phyloP scores from a whole-genome alignment of 1,140 invertebrate genomes.

The Phthorimaea operculella region DNA sequence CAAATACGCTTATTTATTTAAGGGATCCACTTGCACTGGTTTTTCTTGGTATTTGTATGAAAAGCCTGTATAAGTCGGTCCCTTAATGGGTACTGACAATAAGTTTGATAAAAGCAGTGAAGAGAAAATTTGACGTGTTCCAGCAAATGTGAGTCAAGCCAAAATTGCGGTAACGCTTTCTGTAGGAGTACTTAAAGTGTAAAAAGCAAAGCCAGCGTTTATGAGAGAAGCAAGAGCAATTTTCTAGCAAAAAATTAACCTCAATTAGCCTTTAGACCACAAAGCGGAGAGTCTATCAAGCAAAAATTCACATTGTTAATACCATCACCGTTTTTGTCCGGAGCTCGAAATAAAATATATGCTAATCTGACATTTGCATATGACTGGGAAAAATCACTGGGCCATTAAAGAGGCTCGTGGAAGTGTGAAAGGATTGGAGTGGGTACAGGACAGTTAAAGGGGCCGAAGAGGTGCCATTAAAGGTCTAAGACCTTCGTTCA shows the following conservation, averaged over 20 bases:
- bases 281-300: constrained; percentile 6
- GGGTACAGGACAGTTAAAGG: constrained; percentile 37
- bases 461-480: constrained; percentile 44
- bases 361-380: constrained; percentile 53
- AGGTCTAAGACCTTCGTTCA: constrained; percentile 45
- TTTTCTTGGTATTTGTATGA: too few species aligned
- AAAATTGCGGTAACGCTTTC: too few species aligned
- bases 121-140: too few species aligned
- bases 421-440: constrained; percentile 36
- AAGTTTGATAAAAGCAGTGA: too few species aligned
- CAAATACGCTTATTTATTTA: too few species aligned
- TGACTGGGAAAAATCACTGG: constrained; percentile 52
- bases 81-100: too few species aligned
- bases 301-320: constrained; percentile 32
- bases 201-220: too few species aligned
- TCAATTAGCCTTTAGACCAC: constrained; percentile 5
- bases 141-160: too few species aligned
- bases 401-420: constrained; percentile 46
- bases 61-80: too few species aligned
- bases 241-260: background rate
- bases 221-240: too few species aligned
- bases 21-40: too few species aligned
- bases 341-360: constrained; percentile 42
- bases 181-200: too few species aligned
- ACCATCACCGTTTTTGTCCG: constrained; percentile 28